Percentiles rank a stretch among this genome's conserved stretches.
phyloP scores from a whole-genome alignment of 1,140 invertebrate genomes.

The Vanessa atalanta region DNA sequence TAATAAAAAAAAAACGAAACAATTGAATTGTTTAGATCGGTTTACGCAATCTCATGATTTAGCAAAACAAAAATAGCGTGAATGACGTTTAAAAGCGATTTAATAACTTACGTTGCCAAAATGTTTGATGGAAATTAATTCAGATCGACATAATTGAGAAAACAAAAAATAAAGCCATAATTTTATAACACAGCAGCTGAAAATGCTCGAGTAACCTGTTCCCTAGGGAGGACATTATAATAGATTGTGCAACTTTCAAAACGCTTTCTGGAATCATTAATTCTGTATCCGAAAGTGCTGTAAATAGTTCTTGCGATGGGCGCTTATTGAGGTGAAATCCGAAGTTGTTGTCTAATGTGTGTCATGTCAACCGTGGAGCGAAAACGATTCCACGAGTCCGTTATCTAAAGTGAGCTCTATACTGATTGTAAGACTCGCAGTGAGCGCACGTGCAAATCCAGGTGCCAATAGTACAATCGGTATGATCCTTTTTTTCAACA shows the following conservation, averaged over 20 bases:
- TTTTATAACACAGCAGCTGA: too few species aligned
- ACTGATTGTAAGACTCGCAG: neutral
- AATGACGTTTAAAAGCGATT: neutral
- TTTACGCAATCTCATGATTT: neutral
- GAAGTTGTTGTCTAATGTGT: conserved; percentile 17
- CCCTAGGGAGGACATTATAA: too few species aligned
- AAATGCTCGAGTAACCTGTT: too few species aligned
- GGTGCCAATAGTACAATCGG: too few species aligned
- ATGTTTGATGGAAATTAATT: neutral
- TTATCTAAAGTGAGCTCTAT: conserved; percentile 2
- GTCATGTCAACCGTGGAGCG: conserved; percentile 16
- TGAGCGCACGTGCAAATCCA: neutral
- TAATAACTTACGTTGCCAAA: neutral
- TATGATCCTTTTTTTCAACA: too few species aligned
- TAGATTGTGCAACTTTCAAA: neutral
- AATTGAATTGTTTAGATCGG: conserved; percentile 1
- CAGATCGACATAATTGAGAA: too few species aligned
- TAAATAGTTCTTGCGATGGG: neutral
- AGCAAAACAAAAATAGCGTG: neutral
- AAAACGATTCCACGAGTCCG: conserved; percentile 4
- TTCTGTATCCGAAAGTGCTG: conserved; percentile 1
- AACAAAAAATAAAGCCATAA: too few species aligned
- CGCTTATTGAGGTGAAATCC: conserved; percentile 10
- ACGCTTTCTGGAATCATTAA: neutral
- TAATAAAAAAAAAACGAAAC: neutral